These are phyloP conservation scores for Brachyistius frenatus DNA, from an alignment of 2,113 vertebrate species.

Conservation along the genomic window DNA sequence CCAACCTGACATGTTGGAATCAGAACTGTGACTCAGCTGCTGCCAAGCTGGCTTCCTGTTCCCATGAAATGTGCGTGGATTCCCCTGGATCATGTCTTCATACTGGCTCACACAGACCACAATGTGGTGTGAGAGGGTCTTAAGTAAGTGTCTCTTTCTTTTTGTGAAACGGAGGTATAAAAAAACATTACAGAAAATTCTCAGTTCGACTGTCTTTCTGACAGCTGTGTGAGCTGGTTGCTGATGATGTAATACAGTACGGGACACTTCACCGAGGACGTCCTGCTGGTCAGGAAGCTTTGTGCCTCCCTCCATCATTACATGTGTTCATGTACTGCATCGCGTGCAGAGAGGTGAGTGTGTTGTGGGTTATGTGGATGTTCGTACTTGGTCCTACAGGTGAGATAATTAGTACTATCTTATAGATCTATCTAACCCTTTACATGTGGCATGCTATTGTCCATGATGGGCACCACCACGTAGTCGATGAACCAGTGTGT, in stretches of 20 bases:
- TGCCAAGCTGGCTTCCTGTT: conserved; percentile 66
- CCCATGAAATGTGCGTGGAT: conserved; percentile 54
- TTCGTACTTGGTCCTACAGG: no score
- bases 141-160: conserved; percentile 67
- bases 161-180: conserved; percentile 32
- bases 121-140: conserved; percentile 57
- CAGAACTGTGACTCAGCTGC: conserved; percentile 54
- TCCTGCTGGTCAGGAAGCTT: neutral
- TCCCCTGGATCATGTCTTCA: conserved; percentile 55
- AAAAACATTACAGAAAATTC: conserved; percentile 28
- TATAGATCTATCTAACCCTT: no score
- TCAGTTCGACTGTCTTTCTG: conserved; percentile 31
- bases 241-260: conserved; percentile 40
- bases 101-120: conserved; percentile 56
- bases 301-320: neutral
- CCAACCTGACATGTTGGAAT: conserved; percentile 67
- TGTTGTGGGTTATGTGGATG: no score
- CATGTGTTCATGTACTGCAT: neutral
- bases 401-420: no score
- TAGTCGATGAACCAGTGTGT: neutral
- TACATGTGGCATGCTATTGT: neutral
- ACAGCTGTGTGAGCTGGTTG: conserved; percentile 26
- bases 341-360: neutral
- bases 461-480: neutral
- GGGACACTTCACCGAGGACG: neutral